phyloP scores from a whole-genome alignment of 2,113 vertebrate genomes.

The Hemibagrus wyckioides region DNA sequence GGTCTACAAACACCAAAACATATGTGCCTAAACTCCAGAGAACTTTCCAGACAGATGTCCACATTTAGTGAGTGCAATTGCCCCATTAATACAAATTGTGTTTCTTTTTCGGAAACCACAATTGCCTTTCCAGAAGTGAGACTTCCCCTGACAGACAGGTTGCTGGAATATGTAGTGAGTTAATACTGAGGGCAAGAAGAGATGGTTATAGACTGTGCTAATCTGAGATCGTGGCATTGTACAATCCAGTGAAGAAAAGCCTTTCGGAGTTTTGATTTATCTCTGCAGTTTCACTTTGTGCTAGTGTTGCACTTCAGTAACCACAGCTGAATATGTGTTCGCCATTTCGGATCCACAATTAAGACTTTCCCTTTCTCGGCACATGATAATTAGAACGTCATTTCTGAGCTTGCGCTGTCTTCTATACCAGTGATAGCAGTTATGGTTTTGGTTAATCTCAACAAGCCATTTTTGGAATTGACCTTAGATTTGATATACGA shows the following conservation, averaged over 20 bases:
- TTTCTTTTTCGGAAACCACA: slow-evolving; percentile 10
- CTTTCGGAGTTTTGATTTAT: slow-evolving; percentile 63
- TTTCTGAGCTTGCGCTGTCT: slow-evolving; percentile 59
- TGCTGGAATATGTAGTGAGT: slow-evolving; percentile 54
- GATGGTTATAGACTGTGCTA: slow-evolving; percentile 57
- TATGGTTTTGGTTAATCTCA: slow-evolving; percentile 61
- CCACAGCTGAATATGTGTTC: slow-evolving; percentile 70
- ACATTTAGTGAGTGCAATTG: neutral
- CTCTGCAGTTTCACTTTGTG: slow-evolving; percentile 71
- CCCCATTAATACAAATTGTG: slow-evolving; percentile 11
- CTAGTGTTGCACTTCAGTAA: slow-evolving; percentile 67
- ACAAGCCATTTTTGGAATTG: neutral
- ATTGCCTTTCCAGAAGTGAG: slow-evolving; percentile 7
- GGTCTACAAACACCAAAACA: neutral
- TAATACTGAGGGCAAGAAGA: slow-evolving; percentile 44
- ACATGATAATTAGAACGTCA: slow-evolving; percentile 71
- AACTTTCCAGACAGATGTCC: neutral
- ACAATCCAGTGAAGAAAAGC: slow-evolving; percentile 48
- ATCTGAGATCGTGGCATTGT: slow-evolving; percentile 52
- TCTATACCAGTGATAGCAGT: slow-evolving; percentile 57
- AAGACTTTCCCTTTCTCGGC: slow-evolving; percentile 68
- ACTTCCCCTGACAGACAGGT: slow-evolving; percentile 20
- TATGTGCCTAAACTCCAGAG: neutral
- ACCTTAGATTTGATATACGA: neutral
- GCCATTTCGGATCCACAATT: slow-evolving; percentile 68